Evolutionary conservation across 2,797 vertebrate species (phyloP).

Genomic region (Amazonetta brasiliensis): DNA sequence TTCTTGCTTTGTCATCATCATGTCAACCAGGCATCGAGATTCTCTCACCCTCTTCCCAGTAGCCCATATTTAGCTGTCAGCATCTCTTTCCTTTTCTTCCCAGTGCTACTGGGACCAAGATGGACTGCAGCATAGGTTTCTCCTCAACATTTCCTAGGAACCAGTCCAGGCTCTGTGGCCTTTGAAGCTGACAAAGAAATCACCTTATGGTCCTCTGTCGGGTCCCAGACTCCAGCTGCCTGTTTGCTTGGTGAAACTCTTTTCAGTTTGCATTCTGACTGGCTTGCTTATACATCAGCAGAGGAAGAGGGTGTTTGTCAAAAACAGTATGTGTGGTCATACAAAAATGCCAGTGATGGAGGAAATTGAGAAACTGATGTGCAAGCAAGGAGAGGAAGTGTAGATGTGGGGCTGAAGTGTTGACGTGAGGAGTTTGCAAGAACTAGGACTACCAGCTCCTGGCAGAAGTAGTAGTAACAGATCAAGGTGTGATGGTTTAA

Average conservation of each 20-base stretch:
- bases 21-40: not conserved
- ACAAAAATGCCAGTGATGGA: not conserved
- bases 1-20: not conserved
- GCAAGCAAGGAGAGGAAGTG: not conserved
- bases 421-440: not conserved
- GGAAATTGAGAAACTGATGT: not conserved
- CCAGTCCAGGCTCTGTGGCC: not conserved
- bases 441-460: not conserved
- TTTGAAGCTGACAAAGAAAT: constrained; percentile 16
- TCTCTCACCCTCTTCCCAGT: not conserved
- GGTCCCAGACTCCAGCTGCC: constrained; percentile 22
- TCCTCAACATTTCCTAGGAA: constrained; percentile 10
- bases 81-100: not conserved
- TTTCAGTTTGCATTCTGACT: constrained; percentile 6
- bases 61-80: not conserved
- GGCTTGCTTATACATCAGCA: not conserved
- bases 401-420: not conserved
- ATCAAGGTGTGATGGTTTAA: not conserved
- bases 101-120: not conserved
- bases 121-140: not conserved
- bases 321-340: not conserved
- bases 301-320: not conserved
- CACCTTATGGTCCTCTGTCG: constrained; percentile 32
- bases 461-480: not conserved
- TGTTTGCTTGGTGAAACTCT: not conserved